phyloP scores from a whole-genome alignment of 2,888 invertebrate genomes.

The Meiosimyza platycephala region DNA sequence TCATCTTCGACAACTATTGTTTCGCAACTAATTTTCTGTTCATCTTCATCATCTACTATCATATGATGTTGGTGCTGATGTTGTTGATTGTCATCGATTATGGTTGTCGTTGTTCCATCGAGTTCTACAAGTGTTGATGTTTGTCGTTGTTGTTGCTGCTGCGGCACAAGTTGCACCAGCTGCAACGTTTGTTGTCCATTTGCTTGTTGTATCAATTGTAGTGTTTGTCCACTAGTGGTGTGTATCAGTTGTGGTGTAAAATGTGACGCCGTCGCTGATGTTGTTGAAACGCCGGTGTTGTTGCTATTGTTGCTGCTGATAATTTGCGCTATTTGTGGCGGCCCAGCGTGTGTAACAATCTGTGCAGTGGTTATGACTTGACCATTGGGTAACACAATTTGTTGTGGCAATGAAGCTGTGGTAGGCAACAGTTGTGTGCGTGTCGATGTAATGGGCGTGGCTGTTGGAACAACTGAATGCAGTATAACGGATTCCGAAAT shows the following conservation, averaged over 20 bases:
- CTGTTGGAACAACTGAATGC: slow-evolving; percentile 35
- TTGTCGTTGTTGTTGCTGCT: slow-evolving; percentile 45
- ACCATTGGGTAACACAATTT: slow-evolving; percentile 66
- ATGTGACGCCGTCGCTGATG: slow-evolving; percentile 44
- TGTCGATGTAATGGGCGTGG: slow-evolving; percentile 40
- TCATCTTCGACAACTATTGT: slow-evolving; percentile 62
- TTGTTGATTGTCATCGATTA: slow-evolving; percentile 50
- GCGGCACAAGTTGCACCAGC: slow-evolving; percentile 58
- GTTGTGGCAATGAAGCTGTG: slow-evolving; percentile 57
- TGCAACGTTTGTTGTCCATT: slow-evolving; percentile 64
- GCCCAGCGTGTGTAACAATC: slow-evolving; percentile 59
- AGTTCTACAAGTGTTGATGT: slow-evolving; percentile 40
- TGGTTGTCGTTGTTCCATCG: slow-evolving; percentile 43
- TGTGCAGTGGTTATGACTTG: slow-evolving; percentile 66
- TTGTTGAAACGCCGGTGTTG: slow-evolving; percentile 33
- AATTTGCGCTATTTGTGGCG: slow-evolving; percentile 64
- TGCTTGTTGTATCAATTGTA: slow-evolving; percentile 66
- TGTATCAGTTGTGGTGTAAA: slow-evolving; percentile 59
- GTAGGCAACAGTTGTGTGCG: slow-evolving; percentile 44
- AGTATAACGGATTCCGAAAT: slow-evolving; percentile 38
- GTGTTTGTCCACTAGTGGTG: slow-evolving; percentile 62
- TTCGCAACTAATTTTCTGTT: slow-evolving; percentile 57
- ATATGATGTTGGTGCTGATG: slow-evolving; percentile 56
- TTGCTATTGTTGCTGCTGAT: slow-evolving; percentile 51
- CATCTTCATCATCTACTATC: slow-evolving; percentile 57